Evolutionary conservation across 2,888 invertebrate genomes (phyloP).

Genomic region (Machimus atricapillus): DNA sequence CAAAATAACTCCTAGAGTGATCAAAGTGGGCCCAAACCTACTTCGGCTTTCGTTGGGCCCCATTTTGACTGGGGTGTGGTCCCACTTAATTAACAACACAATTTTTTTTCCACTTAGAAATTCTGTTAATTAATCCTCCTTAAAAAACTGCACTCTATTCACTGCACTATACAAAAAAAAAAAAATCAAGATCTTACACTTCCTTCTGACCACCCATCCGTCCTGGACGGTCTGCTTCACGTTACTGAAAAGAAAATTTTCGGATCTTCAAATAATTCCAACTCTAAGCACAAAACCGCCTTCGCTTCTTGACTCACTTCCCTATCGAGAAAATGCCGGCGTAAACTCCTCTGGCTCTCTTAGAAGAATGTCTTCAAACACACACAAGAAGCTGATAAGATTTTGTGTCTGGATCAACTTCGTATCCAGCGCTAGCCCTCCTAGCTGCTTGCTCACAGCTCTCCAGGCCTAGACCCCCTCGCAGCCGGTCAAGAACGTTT

Average conservation of each 20-base stretch:
- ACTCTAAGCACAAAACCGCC: constrained; percentile 27
- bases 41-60: not conserved
- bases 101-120: not conserved
- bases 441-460: not conserved
- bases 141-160: not conserved
- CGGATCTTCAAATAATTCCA: constrained; percentile 46
- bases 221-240: constrained; percentile 60
- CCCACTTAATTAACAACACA: not conserved
- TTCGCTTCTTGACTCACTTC: constrained; percentile 11
- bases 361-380: constrained; percentile 6
- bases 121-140: not conserved
- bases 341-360: constrained; percentile 10
- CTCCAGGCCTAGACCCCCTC: not conserved
- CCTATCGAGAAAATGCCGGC: constrained; percentile 1
- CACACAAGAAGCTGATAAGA: constrained; percentile 16
- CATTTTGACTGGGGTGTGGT: constrained; percentile 39
- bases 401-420: not conserved
- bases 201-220: constrained; percentile 55
- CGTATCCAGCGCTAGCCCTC: not conserved
- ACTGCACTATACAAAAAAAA: not conserved
- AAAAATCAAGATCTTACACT: not conserved
- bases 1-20: not conserved
- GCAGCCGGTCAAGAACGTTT: constrained; percentile 13
- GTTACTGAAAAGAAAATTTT: constrained; percentile 56
- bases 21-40: not conserved